Percentiles rank a stretch among this genome's conserved stretches.
Conservation (phyloP, 2,888 invertebrate species). For the Scaptodrosophila latifasciaeformis region DNA sequence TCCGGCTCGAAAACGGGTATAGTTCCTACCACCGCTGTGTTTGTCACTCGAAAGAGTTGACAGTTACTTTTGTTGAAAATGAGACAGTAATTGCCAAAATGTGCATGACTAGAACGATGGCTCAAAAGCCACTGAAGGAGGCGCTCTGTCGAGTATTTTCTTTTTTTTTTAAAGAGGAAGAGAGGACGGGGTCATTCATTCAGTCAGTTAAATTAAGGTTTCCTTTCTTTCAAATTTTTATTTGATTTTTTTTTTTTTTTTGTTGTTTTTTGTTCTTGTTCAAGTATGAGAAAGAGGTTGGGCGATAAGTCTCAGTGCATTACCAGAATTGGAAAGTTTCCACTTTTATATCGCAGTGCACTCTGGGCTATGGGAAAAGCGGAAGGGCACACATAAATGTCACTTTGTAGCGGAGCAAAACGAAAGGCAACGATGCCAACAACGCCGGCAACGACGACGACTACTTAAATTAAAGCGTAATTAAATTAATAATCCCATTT, state of each 20-base stretch:
- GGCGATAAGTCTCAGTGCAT: constrained; percentile 48
- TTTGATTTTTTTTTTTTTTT: no score
- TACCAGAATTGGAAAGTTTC: constrained; percentile 50
- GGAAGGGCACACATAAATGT: constrained; percentile 37
- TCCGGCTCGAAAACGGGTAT: no score
- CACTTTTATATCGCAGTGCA: constrained; percentile 30
- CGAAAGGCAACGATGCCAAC: not conserved
- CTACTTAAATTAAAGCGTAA: constrained; percentile 69
- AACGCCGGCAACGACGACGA: constrained; percentile 43
- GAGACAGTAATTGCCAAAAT: constrained; percentile 62
- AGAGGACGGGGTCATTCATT: not conserved
- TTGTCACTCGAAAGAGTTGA: constrained; percentile 47
- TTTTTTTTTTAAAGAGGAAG: not conserved
- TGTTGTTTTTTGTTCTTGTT: not conserved
- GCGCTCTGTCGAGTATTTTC: constrained; percentile 29
- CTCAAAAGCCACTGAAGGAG: constrained; percentile 26
- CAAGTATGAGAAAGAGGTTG: not conserved
- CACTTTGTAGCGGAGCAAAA: constrained; percentile 41
- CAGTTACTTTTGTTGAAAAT: constrained; percentile 60
- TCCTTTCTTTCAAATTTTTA: no score
- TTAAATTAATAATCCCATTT: constrained; percentile 73
- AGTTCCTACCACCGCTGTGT: not conserved
- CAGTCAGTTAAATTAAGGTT: constrained; percentile 1
- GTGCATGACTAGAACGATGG: constrained; percentile 43
- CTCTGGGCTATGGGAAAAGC: not conserved